These are phyloP conservation scores for Crematogaster levior DNA, from an alignment of 2,888 invertebrate species.

Conservation along the genomic window DNA sequence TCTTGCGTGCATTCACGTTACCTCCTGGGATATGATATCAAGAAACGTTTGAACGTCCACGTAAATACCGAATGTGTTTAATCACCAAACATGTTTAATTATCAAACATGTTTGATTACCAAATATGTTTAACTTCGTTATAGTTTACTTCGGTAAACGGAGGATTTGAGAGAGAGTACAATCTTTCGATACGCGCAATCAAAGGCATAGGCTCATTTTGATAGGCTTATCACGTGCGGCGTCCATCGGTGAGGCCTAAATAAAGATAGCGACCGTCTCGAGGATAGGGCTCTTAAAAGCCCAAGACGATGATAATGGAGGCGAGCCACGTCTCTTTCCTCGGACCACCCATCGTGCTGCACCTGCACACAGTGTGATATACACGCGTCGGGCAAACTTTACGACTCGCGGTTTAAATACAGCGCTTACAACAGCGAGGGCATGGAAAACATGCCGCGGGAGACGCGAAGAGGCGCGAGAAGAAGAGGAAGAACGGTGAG, in stretches of 20 bases:
- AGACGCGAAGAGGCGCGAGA: constrained; percentile 17
- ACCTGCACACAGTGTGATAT: constrained; percentile 35
- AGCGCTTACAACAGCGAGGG: constrained; percentile 17
- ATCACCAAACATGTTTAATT: constrained; percentile 25
- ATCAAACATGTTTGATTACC: constrained; percentile 18
- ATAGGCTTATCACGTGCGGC: background rate
- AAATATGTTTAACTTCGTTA: constrained; percentile 20
- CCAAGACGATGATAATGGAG: constrained; percentile 21
- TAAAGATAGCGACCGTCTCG: constrained; percentile 23
- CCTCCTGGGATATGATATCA: constrained; percentile 6
- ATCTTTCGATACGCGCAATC: constrained; percentile 20
- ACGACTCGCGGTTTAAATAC: constrained; percentile 42
- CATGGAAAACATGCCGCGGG: constrained; percentile 23
- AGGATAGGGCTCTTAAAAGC: background rate
- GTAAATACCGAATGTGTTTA: constrained; percentile 33
- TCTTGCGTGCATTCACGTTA: constrained; percentile 10
- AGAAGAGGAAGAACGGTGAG: background rate
- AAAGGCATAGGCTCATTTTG: too few relatives aligned
- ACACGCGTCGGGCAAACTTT: constrained; percentile 23
- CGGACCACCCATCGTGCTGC: constrained; percentile 33
- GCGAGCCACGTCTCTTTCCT: background rate
- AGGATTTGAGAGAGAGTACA: background rate
- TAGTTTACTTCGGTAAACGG: background rate
- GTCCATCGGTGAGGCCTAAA: constrained; percentile 1
- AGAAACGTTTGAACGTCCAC: constrained; percentile 11